These are phyloP conservation scores for Onychomys torridus DNA, from an alignment of 2,797 vertebrate species.

Conservation along the genomic window DNA sequence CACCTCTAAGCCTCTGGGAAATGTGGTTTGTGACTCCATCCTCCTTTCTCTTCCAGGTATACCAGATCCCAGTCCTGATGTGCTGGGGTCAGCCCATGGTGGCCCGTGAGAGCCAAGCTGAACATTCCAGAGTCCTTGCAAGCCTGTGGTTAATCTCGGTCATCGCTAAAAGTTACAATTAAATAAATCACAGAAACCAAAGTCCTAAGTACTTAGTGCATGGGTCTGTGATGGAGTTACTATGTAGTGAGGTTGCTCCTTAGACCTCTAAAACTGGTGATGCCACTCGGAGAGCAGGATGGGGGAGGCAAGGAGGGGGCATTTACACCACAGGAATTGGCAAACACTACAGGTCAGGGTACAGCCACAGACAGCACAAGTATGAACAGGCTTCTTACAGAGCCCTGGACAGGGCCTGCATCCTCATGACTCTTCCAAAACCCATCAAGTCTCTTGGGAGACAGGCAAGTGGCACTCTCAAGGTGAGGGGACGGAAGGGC, in stretches of 20 bases:
- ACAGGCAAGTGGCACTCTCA: rapidly evolving
- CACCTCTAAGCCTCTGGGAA: background rate
- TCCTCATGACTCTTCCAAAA: background rate
- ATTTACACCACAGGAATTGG: background rate
- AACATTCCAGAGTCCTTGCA: background rate
- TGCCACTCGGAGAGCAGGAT: background rate
- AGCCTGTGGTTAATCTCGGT: background rate
- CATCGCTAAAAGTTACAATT: background rate
- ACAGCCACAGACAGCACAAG: background rate
- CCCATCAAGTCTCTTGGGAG: background rate
- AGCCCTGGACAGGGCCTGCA: background rate
- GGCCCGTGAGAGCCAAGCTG: background rate
- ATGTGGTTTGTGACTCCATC: rapidly evolving
- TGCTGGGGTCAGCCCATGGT: background rate
- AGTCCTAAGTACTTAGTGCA: background rate
- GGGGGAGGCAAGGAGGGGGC: rapidly evolving
- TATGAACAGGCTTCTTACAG: background rate
- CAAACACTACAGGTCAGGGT: background rate
- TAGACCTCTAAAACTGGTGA: rapidly evolving
- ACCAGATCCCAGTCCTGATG: no score
- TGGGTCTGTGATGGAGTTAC: rapidly evolving
- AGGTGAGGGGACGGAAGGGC: background rate
- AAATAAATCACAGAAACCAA: background rate
- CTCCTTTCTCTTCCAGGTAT: background rate
- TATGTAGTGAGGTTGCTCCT: rapidly evolving